These are phyloP conservation scores for Ptilonorhynchus violaceus DNA, from an alignment of 2,113 vertebrate genomes.

Conservation along the genomic window DNA sequence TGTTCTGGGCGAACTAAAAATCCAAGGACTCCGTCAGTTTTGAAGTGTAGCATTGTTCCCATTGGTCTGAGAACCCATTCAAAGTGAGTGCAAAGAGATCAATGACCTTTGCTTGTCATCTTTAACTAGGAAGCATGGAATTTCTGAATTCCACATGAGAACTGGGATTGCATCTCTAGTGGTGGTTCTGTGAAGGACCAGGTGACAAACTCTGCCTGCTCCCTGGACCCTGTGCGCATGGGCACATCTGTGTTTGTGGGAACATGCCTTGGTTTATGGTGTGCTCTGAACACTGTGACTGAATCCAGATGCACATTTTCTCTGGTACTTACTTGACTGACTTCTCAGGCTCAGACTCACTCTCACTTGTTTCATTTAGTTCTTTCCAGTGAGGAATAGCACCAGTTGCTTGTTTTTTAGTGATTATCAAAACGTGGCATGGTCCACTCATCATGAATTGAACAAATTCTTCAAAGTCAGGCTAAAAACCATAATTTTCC, in stretches of 20 bases:
- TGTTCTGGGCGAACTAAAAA: neutral
- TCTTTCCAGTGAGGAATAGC: conserved; percentile 37
- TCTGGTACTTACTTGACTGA: neutral
- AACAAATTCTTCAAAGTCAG: conserved; percentile 72
- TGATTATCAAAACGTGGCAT: conserved; percentile 59
- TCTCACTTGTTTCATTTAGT: neutral
- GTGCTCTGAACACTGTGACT: neutral
- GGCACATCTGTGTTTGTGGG: rapidly evolving
- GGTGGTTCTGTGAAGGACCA: neutral
- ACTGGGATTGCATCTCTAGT: neutral
- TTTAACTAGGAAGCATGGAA: neutral
- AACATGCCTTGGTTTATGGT: neutral
- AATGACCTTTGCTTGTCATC: neutral
- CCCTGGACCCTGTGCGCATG: neutral
- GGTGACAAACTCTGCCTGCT: neutral
- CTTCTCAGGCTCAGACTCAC: neutral
- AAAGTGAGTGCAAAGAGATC: neutral
- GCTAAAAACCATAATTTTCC: conserved; percentile 52
- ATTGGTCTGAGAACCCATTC: neutral
- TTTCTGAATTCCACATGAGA: neutral
- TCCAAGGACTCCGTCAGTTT: neutral
- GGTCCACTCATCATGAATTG: conserved; percentile 58
- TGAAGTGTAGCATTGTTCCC: neutral
- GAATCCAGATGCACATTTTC: neutral
- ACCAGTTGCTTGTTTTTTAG: neutral